Base-by-base conservation (phyloP, 1,140 invertebrate genomes). In the Atta texana region DNA sequence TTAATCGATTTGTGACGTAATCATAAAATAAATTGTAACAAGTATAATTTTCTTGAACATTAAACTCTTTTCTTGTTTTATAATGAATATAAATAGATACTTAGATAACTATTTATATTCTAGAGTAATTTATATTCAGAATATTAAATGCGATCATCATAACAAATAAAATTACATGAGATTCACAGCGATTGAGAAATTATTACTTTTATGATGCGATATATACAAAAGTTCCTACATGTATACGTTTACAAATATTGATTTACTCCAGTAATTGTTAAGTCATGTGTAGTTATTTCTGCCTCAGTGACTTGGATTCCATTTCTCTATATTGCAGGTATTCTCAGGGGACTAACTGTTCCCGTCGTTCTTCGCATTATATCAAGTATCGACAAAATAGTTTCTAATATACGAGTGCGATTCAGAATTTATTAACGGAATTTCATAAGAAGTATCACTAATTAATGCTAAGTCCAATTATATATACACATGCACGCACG, bases 241-340 rank as follows among this genome's bases (percentile, higher is more conserved):
- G 24, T 21, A 39, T 21, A 61, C 28, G 55, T 34, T 44, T 7
- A 59, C 69, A 74, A 75, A 75, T 63, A 74, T 75, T 55, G 39
- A 55, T 74, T 84, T 84, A 74, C 61, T 84, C 6, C 55, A 21
- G 68, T 74, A 61, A 72, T 82, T 74, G 68, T 82, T 55, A 82
- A 82, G 55, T 84, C 69, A 84, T 63, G 39, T 61, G 24, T 74
- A 84, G 69, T 84, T 84, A 84, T 34, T 84, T 84, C 69, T 49
- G 28, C 69, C 18, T 84, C 55, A 44, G 39, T 74, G 39, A 74
- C 21, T 21, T 21, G 69, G 39, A 84, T 84, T 84, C 80, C 80
- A 74, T 75, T 84, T 84, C 80, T 84, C 69, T 84, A 63, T 84
- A 84, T 74, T 34, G 80, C 69, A 21, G 55, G 44, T 21, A 51